Evolutionary conservation across 2,113 vertebrate species (phyloP), one percentile per base, ranked within the genome.

Genomic region (Geococcyx californianus): DNA sequence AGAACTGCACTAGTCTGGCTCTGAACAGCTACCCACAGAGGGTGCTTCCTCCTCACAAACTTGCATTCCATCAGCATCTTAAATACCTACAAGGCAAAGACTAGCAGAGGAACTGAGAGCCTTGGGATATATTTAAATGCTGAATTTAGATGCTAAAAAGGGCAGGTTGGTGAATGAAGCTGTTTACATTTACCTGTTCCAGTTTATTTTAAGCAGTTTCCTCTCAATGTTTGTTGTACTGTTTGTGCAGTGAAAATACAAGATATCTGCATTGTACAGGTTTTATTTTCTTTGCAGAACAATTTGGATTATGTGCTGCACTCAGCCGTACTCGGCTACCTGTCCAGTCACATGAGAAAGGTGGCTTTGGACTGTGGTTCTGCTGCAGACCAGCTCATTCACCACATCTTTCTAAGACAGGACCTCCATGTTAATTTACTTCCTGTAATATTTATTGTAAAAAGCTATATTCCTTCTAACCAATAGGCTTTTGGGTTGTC

Each of bases 281-380:
- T 31, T 55, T 66, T 70, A 9, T 75, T 91, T 84, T 47, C 80
- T 75, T 89, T 87, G 56, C 54, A 17, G 29, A 2, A 24, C 40
- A 20, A 0, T 18, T 33, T 75, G 36, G 58, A 15, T 45, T 26
- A 52, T 16, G 10, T 17, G 54, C 38, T 1, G 10, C 18, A 52
- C 25, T 34, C 1, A 3, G 0, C 31, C 58, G 33, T 10, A 0
- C 67, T 70, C 62, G 36, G 75, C 26, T 47, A 0, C 42, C 23
- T 6, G 18, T 28, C 58, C 25, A 3, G 36, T 29, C 31, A 38
- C 33, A 9, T 0, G 0, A 42, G 77, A 11, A 3, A 4, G 21
- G 12, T 45, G 67, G 76, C 62, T 87, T 77, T 74, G 60, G 31
- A 10, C 5, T 9, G 23, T 40, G 28, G 21, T 59, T 60, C 73